These are phyloP conservation scores for Acanthopagrus latus DNA, from an alignment of 2,797 vertebrate genomes.

Conservation along the genomic window DNA sequence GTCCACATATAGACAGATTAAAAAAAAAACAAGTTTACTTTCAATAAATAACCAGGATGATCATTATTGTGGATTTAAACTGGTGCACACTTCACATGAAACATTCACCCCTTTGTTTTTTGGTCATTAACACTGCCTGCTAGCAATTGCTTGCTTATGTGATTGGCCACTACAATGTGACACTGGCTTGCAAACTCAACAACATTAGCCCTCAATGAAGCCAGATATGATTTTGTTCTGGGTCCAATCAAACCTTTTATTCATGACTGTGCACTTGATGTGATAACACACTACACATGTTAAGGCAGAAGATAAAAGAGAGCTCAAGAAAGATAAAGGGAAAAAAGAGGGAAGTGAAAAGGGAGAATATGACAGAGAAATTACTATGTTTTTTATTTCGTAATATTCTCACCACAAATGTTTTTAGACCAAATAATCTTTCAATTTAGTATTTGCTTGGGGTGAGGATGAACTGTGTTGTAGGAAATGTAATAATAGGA, in stretches of 20 bases:
- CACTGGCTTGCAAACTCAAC: no score
- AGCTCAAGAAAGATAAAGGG: not conserved
- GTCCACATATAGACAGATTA: no score
- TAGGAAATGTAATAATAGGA: constrained; percentile 49
- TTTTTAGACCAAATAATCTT: constrained; percentile 55
- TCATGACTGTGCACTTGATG: not conserved
- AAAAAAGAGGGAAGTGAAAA: not conserved
- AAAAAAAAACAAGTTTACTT: no score
- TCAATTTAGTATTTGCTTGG: not conserved
- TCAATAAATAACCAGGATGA: no score
- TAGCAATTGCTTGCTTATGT: no score
- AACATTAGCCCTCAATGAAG: no score
- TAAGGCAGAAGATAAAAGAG: not conserved
- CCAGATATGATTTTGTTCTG: not conserved
- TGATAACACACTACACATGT: not conserved
- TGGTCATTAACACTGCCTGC: no score
- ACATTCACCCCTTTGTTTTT: no score
- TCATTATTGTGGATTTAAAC: no score
- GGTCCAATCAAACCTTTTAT: not conserved
- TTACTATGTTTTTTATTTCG: constrained; percentile 34
- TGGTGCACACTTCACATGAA: no score
- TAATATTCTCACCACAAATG: constrained; percentile 55
- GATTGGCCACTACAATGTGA: no score
- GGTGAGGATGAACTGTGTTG: not conserved
- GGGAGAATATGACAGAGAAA: not conserved